Evolutionary conservation across 1,140 invertebrate species (phyloP).

Genomic region (Pygmarrhopalites habei): DNA sequence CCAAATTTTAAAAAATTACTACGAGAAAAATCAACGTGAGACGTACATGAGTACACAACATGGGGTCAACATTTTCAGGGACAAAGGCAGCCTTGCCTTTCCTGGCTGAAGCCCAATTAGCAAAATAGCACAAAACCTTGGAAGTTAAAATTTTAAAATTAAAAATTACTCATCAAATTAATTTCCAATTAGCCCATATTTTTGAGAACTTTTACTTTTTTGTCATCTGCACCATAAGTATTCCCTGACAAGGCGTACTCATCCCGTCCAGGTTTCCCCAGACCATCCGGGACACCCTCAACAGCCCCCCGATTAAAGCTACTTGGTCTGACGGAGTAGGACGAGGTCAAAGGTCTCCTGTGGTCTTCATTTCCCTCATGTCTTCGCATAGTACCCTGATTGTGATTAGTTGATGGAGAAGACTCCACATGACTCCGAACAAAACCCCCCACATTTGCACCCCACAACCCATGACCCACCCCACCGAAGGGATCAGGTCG

Average conservation of each 20-base stretch:
- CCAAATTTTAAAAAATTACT: too few species aligned
- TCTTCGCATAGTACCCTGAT: background rate
- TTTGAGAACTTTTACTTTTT: too few species aligned
- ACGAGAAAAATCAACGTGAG: too few species aligned
- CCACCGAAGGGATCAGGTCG: background rate
- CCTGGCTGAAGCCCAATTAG: slow-evolving; percentile 80
- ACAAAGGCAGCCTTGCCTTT: slow-evolving; percentile 73
- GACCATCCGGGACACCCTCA: background rate
- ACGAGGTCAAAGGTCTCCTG: background rate
- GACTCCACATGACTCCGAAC: slow-evolving; percentile 25
- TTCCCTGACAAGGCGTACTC: background rate
- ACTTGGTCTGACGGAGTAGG: background rate
- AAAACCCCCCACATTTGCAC: background rate
- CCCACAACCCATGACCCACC: background rate
- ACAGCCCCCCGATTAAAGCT: background rate
- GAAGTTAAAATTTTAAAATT: too few species aligned
- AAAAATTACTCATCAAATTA: too few species aligned
- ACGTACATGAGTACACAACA: slow-evolving; percentile 76
- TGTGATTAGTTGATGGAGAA: background rate
- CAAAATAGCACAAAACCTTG: slow-evolving; percentile 82
- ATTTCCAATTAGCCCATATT: too few species aligned
- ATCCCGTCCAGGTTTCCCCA: background rate
- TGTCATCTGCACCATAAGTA: slow-evolving; percentile 23
- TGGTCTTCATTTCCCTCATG: background rate
- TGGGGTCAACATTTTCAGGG: slow-evolving; percentile 71